A percentile compares a stretch with the other conserved stretches of the same genome.
Conservation (phyloP, 1,140 invertebrate species). For the Pogonomyrmex barbatus region DNA sequence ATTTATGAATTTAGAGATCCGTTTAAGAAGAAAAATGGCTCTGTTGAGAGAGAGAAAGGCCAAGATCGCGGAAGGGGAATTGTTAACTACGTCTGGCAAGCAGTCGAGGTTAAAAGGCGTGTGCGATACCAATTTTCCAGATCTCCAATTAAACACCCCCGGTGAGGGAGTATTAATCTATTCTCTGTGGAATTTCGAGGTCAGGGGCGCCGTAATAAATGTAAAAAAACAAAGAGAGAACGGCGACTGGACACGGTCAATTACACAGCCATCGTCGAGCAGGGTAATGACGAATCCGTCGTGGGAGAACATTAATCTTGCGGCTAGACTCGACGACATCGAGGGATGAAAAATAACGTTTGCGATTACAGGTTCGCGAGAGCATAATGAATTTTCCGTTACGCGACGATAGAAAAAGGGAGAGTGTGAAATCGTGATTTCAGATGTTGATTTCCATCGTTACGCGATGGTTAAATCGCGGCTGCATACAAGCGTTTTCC, state of each 20-base stretch:
- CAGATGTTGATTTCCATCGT: conserved; percentile 20
- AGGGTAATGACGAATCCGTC: conserved; percentile 54
- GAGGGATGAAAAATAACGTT: conserved; percentile 59
- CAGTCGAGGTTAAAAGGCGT: neutral
- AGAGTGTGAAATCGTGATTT: conserved; percentile 40
- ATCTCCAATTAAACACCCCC: conserved; percentile 33
- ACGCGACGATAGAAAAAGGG: neutral
- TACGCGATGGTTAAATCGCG: conserved; percentile 39
- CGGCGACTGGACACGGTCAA: conserved; percentile 42
- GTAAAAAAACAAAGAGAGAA: conserved; percentile 32
- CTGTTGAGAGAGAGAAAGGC: neutral
- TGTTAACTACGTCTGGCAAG: conserved; percentile 3
- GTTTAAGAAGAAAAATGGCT: neutral
- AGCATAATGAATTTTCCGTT: conserved; percentile 44
- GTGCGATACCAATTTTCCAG: conserved; percentile 13
- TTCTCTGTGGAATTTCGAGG: conserved; percentile 14
- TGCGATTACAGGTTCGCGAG: conserved; percentile 28
- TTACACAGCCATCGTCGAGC: conserved; percentile 41
- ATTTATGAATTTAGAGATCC: neutral
- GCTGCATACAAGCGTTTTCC: conserved; percentile 43
- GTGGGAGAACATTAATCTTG: conserved; percentile 46
- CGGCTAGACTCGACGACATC: neutral
- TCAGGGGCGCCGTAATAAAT: conserved; percentile 47
- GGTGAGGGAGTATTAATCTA: conserved; percentile 31
- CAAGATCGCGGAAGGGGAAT: neutral